Conservation (phyloP, 2,888 invertebrate species). For the Campoplex capitator region DNA sequence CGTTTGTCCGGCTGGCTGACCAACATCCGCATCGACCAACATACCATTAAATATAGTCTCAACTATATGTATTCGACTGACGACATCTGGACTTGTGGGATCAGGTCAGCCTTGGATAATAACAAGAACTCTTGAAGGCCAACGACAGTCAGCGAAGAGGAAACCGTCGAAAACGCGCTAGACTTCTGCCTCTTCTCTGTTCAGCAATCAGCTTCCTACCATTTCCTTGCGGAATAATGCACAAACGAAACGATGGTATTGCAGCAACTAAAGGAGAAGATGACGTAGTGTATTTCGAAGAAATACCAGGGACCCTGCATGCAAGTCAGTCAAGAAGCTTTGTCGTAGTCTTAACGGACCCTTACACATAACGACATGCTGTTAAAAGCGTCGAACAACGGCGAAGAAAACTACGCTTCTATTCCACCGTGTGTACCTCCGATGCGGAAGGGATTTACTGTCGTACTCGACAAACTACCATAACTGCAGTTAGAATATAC, state of each 20-base stretch:
- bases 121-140: conserved; percentile 52
- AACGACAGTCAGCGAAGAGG: conserved; percentile 38
- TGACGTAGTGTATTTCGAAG: conserved; percentile 36
- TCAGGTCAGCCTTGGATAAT: conserved; percentile 56
- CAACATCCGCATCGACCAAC: conserved; percentile 28
- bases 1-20: conserved; percentile 60
- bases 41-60: conserved; percentile 65
- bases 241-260: conserved; percentile 40
- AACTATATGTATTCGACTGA: conserved; percentile 72
- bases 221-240: conserved; percentile 57
- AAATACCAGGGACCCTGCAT: conserved; percentile 28
- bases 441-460: conserved; percentile 53
- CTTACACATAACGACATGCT: conserved; percentile 46
- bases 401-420: conserved; percentile 30
- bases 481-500: conserved; percentile 46
- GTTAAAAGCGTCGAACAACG: conserved; percentile 41
- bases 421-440: conserved; percentile 24
- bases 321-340: conserved; percentile 29
- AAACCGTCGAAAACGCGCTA: conserved; percentile 33
- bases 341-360: conserved; percentile 53
- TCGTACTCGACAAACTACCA: conserved; percentile 41
- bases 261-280: conserved; percentile 17
- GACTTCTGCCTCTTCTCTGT: conserved; percentile 39
- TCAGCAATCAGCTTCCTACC: conserved; percentile 57
- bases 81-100: conserved; percentile 41